Base-by-base conservation (phyloP, 2,113 vertebrate genomes). In the Lepidothrix coronata region DNA sequence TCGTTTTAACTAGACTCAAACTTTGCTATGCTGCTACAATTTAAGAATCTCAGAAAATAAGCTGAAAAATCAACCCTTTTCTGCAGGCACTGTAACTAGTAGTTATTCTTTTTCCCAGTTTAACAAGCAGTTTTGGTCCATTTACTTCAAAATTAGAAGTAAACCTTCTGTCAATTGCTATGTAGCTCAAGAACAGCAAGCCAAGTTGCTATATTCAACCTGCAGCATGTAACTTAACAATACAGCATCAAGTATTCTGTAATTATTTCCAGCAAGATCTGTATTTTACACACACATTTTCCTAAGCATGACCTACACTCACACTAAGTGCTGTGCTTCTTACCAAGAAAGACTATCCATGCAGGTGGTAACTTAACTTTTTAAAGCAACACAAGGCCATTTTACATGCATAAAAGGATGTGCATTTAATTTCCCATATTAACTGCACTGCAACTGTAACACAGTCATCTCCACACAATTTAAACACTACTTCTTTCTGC, bases 141-240 rank as follows among this genome's bases (percentile, higher is more conserved):
- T 52, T 84, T 92, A 67, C 72, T 84, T 84, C 75, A 63, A 95
- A 94, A 88, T 91, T 92, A 88, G 35, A 97, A 78, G 61, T 24
- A 82, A 92, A 84, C 37, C 37, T 86, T 84, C 57, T 48, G 61
- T 78, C 79, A 95, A 83, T 86, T 92, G 37, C 76, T 77, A 86
- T 33, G 57, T 68, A 80, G 76, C 49, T 80, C 48, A 83, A 61
- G 61, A 94, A 74, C 30, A 81, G 57, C 35, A 92, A 55, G 52
- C 44, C 63, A 68, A 91, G 72, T 44, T 2, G 0, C 82, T 90
- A 88, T 81, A 88, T 84, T 84, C 79, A 87, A 96, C 57, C 68
- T 81, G 92, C 61, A 91, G n/a, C 25, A 93, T 21, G 27, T 35
- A 93, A 92, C 74, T 86, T 59, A 44, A 67, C 33, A 74, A 52